Evolutionary conservation across 2,888 invertebrate species (phyloP).

Genomic region (Synanthedon formicaeformis): DNA sequence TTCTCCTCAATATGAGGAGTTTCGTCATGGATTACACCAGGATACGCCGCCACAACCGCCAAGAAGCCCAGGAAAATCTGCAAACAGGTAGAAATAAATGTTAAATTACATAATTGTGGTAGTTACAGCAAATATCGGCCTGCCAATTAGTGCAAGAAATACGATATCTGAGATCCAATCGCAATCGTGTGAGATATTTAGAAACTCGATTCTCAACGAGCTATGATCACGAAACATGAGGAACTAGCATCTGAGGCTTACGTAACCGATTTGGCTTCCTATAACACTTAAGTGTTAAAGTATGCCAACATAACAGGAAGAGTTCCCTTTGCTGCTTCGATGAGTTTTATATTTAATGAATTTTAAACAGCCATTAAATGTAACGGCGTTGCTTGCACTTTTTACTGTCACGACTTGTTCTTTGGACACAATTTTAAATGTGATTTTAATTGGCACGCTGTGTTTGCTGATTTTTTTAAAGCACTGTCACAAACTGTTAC

Average conservation of each 20-base stretch:
- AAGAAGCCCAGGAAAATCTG: conserved; percentile 65
- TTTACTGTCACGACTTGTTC: not conserved
- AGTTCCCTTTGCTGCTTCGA: conserved; percentile 23
- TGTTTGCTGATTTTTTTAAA: not conserved
- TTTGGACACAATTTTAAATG: not conserved
- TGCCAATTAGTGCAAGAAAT: conserved; percentile 5
- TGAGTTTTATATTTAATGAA: conserved; percentile 24
- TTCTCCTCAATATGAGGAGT: conserved; percentile 47
- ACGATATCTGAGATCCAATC: conserved; percentile 1
- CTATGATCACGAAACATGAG: conserved; percentile 7
- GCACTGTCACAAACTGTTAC: conserved; percentile 16
- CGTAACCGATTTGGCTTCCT: conserved; percentile 45
- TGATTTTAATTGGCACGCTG: not conserved
- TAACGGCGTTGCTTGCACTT: not conserved
- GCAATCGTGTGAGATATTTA: conserved; percentile 9
- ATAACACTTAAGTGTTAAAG: conserved; percentile 8
- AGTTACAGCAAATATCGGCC: conserved; percentile 6
- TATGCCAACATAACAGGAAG: conserved; percentile 23
- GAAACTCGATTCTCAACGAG: conserved; percentile 31
- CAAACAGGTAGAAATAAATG: conserved; percentile 5
- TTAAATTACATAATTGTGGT: conserved; percentile 6
- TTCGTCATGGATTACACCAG: conserved; percentile 57
- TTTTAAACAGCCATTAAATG: conserved; percentile 4
- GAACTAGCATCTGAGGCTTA: conserved; percentile 23
- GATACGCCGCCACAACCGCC: conserved; percentile 54